Evolutionary conservation across 2,888 invertebrate genomes (phyloP).

Genomic region (Cephalotes varians): DNA sequence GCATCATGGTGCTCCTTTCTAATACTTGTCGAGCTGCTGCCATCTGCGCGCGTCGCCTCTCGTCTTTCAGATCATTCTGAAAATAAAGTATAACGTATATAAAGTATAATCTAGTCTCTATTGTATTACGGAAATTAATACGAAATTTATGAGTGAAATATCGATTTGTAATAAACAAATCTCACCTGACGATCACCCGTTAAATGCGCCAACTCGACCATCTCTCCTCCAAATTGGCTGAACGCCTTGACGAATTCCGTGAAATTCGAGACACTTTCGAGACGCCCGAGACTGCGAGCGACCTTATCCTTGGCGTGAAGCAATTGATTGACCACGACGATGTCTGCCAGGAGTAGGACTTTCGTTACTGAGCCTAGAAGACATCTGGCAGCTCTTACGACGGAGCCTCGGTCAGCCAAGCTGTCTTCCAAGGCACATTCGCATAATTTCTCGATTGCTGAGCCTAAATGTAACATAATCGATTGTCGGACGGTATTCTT

Average conservation of each 20-base stretch:
- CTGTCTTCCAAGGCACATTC: conserved; percentile 90
- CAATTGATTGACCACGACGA: conserved; percentile 98
- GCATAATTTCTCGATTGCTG: conserved; percentile 96
- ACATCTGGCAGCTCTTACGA: conserved; percentile 97
- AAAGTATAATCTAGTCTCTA: not conserved
- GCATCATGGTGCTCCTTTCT: conserved; percentile 98
- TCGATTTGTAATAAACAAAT: not conserved
- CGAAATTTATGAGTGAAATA: not conserved
- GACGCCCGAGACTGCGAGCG: conserved; percentile 92
- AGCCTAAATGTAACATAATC: conserved; percentile 88
- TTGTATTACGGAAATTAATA: not conserved
- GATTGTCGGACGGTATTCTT: not conserved
- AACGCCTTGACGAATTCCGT: conserved; percentile 99
- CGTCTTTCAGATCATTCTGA: conserved; percentile 96
- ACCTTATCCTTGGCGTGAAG: conserved; percentile 98
- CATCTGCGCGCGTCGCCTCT: conserved; percentile 97
- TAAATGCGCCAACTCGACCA: conserved; percentile 98
- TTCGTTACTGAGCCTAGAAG: conserved; percentile 97
- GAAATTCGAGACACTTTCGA: conserved; percentile 96
- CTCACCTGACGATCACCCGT: conserved; percentile 91
- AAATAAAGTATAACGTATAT: conserved; percentile 10
- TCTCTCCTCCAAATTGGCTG: conserved; percentile 99
- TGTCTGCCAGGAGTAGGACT: conserved; percentile 98
- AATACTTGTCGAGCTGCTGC: conserved; percentile 97
- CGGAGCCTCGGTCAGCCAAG: conserved; percentile 88